Percentiles rank a stretch among this genome's conserved stretches.
Conservation (phyloP, 2,797 vertebrate genomes). For the Scyliorhinus canicula region DNA sequence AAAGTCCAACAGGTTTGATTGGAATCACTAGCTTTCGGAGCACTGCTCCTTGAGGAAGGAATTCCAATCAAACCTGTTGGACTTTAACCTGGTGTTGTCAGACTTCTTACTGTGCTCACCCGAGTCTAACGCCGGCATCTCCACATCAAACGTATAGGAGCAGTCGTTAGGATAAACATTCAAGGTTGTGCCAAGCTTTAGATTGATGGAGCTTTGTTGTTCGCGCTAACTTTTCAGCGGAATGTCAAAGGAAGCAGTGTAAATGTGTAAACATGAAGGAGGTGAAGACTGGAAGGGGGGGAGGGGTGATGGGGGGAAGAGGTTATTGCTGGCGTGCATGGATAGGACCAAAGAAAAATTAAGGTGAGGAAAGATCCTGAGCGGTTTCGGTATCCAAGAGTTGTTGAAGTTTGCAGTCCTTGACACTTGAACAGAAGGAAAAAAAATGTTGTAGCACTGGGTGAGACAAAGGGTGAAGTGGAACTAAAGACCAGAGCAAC, state of each 20-base stretch:
- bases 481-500: neutral
- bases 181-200: neutral
- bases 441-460: neutral
- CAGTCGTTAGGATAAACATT: neutral
- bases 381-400: neutral
- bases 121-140: no score
- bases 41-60: no score
- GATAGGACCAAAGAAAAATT: neutral
- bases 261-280: neutral
- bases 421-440: neutral
- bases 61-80: no score
- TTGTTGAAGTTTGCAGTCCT: neutral
- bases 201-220: neutral
- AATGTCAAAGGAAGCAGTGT: neutral
- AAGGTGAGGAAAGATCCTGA: neutral
- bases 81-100: no score
- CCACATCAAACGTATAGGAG: neutral
- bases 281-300: neutral
- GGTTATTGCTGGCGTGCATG: no score
- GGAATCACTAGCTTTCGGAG: no score
- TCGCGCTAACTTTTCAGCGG: no score
- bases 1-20: no score
- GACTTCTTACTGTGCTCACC: no score
- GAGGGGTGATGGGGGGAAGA: no score
- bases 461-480: neutral